Evolutionary conservation across 1,140 invertebrate species (phyloP).

Genomic region (Brachystomella parvula): DNA sequence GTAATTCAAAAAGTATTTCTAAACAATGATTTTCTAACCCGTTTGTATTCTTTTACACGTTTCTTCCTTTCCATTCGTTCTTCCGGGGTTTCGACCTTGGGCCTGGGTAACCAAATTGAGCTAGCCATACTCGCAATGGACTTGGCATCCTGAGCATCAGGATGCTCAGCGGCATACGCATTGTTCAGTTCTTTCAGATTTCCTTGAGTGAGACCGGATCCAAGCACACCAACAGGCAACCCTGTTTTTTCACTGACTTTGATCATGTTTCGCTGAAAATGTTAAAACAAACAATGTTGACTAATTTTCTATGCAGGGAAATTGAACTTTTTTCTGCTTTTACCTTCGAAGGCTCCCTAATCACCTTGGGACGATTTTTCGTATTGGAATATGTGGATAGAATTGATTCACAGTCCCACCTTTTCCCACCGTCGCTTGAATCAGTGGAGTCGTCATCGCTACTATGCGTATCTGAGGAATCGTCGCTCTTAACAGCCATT

Average conservation of each 20-base stretch:
- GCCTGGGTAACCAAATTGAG: constrained; percentile 53
- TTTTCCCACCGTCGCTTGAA: constrained; percentile 56
- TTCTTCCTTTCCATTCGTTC: constrained; percentile 73
- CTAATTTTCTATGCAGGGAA: constrained; percentile 10
- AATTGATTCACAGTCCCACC: constrained; percentile 92
- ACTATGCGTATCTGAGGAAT: constrained; percentile 53
- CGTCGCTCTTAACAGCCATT: constrained; percentile 50
- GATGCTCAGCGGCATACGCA: constrained; percentile 48
- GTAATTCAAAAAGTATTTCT: constrained; percentile 19
- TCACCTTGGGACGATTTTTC: constrained; percentile 84
- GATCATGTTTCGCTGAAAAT: constrained; percentile 45
- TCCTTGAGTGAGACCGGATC: constrained; percentile 50
- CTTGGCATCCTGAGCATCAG: constrained; percentile 45
- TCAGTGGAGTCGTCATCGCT: constrained; percentile 46
- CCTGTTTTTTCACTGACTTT: constrained; percentile 62
- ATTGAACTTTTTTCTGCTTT: constrained; percentile 21
- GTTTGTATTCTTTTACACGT: constrained; percentile 70
- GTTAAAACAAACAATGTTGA: neutral
- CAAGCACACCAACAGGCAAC: constrained; percentile 58
- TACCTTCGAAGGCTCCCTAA: constrained; percentile 62
- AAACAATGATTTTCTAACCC: constrained; percentile 43
- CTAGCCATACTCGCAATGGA: constrained; percentile 56
- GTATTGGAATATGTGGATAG: constrained; percentile 79
- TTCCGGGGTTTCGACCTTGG: constrained; percentile 71
- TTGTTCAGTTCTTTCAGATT: constrained; percentile 60